Conservation (phyloP, 2,797 vertebrate genomes). For the Melanotaenia parkinsoni region DNA sequence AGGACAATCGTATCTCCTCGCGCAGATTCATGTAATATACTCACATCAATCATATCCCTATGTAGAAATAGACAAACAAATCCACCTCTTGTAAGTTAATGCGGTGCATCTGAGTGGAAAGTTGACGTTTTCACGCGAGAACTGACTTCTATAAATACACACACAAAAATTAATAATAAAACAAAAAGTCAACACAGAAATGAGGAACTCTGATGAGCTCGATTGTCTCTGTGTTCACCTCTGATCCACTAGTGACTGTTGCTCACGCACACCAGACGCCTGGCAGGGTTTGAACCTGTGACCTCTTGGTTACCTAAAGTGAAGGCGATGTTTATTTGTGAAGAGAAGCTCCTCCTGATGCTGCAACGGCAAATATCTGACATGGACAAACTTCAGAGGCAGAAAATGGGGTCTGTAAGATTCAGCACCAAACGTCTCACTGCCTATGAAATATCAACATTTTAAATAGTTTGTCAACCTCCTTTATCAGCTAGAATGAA, state of each 20-base stretch:
- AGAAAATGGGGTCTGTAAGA: background rate
- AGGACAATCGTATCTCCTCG: slow-evolving; percentile 86
- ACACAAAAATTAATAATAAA: no score
- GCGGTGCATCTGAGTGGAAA: slow-evolving; percentile 97
- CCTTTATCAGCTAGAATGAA: background rate
- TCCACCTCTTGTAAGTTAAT: slow-evolving; percentile 92
- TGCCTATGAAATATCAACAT: background rate
- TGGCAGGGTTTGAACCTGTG: slow-evolving; percentile 39
- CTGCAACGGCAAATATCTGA: slow-evolving; percentile 18
- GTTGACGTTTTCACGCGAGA: slow-evolving; percentile 98
- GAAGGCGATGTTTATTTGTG: background rate
- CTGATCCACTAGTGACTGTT: no score
- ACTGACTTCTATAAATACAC: slow-evolving; percentile 85
- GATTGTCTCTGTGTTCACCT: no score
- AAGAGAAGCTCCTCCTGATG: slow-evolving; percentile 22
- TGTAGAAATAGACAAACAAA: slow-evolving; percentile 97
- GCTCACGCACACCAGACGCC: no score
- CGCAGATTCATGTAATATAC: slow-evolving; percentile 87
- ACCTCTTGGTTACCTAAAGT: slow-evolving; percentile 22
- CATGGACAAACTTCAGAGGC: slow-evolving; percentile 18
- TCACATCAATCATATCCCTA: slow-evolving; percentile 93
- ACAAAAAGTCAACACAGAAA: slow-evolving; percentile 68
- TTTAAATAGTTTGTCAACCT: background rate
- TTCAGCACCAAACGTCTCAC: background rate
- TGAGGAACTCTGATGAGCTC: background rate